phyloP scores from a whole-genome alignment of 2,113 vertebrate species.

The Larimichthys polyactis region DNA sequence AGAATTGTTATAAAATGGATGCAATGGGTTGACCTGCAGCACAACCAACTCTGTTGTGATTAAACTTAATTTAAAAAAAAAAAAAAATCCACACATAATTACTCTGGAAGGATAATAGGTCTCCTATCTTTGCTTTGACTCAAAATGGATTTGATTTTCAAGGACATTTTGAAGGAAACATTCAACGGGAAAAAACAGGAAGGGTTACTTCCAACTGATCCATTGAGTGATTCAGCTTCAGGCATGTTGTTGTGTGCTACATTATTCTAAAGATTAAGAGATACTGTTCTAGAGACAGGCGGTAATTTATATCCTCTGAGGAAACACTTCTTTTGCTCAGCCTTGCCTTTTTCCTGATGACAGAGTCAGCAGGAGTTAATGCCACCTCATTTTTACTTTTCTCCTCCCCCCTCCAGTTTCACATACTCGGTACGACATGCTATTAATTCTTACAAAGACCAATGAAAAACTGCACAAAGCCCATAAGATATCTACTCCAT shows the following conservation, averaged over 20 bases:
- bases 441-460: constrained; percentile 41
- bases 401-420: not conserved
- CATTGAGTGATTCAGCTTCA: constrained; percentile 36
- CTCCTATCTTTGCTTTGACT: constrained; percentile 38
- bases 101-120: constrained; percentile 38
- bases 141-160: constrained; percentile 52
- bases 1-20: constrained; percentile 16
- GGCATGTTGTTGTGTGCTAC: constrained; percentile 30
- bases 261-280: constrained; percentile 66
- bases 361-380: constrained; percentile 30
- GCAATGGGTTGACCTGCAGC: not conserved
- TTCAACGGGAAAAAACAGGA: not conserved
- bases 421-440: not conserved
- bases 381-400: constrained; percentile 13
- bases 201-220: constrained; percentile 40
- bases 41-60: not conserved
- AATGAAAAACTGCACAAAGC: constrained; percentile 16
- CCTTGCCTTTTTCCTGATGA: constrained; percentile 16
- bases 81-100: constrained; percentile 20
- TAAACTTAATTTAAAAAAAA: not conserved
- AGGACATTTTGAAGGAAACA: constrained; percentile 37
- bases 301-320: constrained; percentile 50
- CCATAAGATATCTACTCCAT: not conserved
- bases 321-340: constrained; percentile 41
- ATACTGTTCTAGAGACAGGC: constrained; percentile 42